phyloP scores from a whole-genome alignment of 2,888 invertebrate genomes.

The Xestobium rufovillosum region DNA sequence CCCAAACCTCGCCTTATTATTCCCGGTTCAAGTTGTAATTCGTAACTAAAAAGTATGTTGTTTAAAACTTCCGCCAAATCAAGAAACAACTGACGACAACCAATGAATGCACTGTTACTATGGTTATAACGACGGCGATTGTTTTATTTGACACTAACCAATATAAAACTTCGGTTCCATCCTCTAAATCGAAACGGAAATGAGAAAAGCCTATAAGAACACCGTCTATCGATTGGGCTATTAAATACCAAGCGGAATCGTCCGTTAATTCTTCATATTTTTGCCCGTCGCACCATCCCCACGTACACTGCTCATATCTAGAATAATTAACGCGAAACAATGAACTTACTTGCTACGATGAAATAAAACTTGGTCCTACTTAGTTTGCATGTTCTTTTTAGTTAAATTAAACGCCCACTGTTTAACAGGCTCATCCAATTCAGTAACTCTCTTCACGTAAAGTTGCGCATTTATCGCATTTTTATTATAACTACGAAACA shows the following conservation, averaged over 20 bases:
- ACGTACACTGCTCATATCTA: constrained; percentile 66
- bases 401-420: constrained; percentile 70
- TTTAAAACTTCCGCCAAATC: constrained; percentile 11
- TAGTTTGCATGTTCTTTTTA: constrained; percentile 68
- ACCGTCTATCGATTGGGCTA: constrained; percentile 50
- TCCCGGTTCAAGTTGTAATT: constrained; percentile 69
- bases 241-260: constrained; percentile 64
- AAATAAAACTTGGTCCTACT: constrained; percentile 49
- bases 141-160: constrained; percentile 49
- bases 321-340: constrained; percentile 17
- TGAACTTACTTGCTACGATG: not conserved
- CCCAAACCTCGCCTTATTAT: constrained; percentile 75
- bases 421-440: constrained; percentile 50
- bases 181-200: constrained; percentile 78
- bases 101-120: not conserved
- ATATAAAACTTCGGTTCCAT: constrained; percentile 67
- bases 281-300: constrained; percentile 72
- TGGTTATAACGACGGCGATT: not conserved
- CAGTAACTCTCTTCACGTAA: constrained; percentile 50
- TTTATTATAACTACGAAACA: constrained; percentile 54
- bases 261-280: constrained; percentile 69
- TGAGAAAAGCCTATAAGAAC: constrained; percentile 66
- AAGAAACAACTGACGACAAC: too few species aligned
- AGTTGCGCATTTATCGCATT: constrained; percentile 55
- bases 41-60: constrained; percentile 74